Evolutionary conservation across 1,140 invertebrate species (phyloP), one percentile per base, ranked within the genome.

Genomic region (Dendroctonus valens): DNA sequence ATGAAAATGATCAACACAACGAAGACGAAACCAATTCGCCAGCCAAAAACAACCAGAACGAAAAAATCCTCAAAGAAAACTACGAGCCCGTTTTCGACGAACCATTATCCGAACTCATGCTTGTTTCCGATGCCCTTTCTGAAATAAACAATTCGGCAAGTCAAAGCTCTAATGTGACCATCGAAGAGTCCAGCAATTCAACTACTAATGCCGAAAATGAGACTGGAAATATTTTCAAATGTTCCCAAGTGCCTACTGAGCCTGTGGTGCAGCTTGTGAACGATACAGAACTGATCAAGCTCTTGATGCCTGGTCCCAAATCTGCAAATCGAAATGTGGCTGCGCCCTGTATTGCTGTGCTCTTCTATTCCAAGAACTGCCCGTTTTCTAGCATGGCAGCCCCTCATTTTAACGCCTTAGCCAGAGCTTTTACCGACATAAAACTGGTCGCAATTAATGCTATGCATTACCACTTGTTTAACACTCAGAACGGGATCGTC

Each of bases 401-500:
- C 6, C 91, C 92, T 5, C 86, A 93, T 77, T 94, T 91, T 70
- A 98, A 97, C 84, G 91, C 94, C 2, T 76, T 98, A 74, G 91
- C 84, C 65, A 85, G 88, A 73, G 88, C 88, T 5, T 97, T 93
- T 82, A 93, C 93, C 7, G 85, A 89, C 73, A 82, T 98, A 6
- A 91, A 91, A 79, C 87, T 96, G 75, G 88, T 93, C 39, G 96
- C 94, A 8, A 86, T 98, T 12, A 94, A 98, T 84, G 92, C 93
- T 0, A 86, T 92, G 66, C 87, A 89, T 74, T 89, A 94, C 75
- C 89, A 90, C 70, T 87, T 89, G 51, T 90, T 95, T 41, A 96
- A 96, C 80, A 91, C 93, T 0, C 90, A 94, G 74, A 96, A 94
- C 83, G 94, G 95, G 14, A 92, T 97, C 68, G 89, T 96, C n/a